Conservation (phyloP, 2,888 invertebrate species). For the Kryphioiulus occultus region DNA sequence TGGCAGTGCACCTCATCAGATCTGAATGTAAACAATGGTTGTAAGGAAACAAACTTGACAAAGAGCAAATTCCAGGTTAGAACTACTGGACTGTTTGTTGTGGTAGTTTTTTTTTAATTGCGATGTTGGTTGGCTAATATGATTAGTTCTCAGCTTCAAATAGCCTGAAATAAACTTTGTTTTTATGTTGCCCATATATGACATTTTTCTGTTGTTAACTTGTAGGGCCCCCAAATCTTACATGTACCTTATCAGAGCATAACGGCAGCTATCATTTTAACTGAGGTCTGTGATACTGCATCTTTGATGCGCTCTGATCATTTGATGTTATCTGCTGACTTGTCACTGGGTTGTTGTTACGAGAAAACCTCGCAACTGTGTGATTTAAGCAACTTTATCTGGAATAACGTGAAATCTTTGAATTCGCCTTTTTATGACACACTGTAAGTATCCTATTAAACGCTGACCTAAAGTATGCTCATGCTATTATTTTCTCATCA, state of each 20-base stretch:
- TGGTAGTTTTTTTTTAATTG: no score
- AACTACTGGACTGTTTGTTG: no score
- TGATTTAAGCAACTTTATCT: constrained; percentile 43
- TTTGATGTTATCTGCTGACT: neutral
- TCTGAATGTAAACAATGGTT: neutral
- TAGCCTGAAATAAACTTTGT: no score
- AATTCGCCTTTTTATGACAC: neutral
- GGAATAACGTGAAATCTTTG: constrained; percentile 42
- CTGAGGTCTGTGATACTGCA: neutral
- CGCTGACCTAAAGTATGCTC: neutral
- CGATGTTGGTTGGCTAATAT: no score
- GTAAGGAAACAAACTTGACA: neutral
- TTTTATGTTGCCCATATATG: no score
- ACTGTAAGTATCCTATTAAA: constrained; percentile 9
- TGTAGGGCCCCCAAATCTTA: constrained; percentile 44
- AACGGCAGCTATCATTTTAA: neutral
- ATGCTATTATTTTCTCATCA: neutral
- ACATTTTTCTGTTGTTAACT: neutral
- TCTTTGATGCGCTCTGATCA: neutral
- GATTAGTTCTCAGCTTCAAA: no score
- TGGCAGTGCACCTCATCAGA: neutral
- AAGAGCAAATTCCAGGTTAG: neutral
- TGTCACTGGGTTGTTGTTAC: constrained; percentile 37
- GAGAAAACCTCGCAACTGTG: constrained; percentile 38
- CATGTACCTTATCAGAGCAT: constrained; percentile 34